phyloP scores from a whole-genome alignment of 2,797 vertebrate genomes.

The Uromys caudimaculatus region DNA sequence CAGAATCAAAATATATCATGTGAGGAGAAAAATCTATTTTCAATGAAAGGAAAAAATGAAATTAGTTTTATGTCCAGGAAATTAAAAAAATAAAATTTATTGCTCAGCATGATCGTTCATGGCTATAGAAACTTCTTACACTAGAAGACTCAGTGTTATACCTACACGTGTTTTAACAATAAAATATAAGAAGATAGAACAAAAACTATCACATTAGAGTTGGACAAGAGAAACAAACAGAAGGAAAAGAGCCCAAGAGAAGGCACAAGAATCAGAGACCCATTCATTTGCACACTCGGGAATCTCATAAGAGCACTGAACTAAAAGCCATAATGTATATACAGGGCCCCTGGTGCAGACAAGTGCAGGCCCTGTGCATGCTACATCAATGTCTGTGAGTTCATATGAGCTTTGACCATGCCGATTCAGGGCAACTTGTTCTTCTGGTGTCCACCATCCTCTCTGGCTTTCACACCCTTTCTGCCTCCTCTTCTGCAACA shows the following conservation, averaged over 20 bases:
- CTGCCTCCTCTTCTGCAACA: not conserved
- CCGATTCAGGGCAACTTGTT: not conserved
- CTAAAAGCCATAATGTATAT: not conserved
- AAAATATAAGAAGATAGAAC: not conserved
- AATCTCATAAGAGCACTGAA: not conserved
- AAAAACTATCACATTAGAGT: not conserved
- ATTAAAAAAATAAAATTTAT: not conserved
- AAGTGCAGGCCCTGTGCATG: not conserved
- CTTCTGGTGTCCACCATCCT: not conserved
- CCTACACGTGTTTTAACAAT: not conserved
- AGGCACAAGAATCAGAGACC: not conserved
- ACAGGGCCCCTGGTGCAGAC: no score
- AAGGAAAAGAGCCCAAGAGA: not conserved
- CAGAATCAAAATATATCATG: not conserved
- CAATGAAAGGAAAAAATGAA: not conserved
- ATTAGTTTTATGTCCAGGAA: not conserved
- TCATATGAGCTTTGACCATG: not conserved
- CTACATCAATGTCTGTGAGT: not conserved
- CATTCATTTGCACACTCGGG: not conserved
- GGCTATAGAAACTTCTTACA: not conserved
- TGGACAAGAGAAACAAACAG: not conserved
- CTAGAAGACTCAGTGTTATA: not conserved
- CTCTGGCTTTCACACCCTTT: not conserved
- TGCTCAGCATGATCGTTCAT: not conserved
- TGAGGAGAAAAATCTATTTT: not conserved